phyloP scores from a whole-genome alignment of 2,888 invertebrate genomes.

The Phrixothrix hirtus region DNA sequence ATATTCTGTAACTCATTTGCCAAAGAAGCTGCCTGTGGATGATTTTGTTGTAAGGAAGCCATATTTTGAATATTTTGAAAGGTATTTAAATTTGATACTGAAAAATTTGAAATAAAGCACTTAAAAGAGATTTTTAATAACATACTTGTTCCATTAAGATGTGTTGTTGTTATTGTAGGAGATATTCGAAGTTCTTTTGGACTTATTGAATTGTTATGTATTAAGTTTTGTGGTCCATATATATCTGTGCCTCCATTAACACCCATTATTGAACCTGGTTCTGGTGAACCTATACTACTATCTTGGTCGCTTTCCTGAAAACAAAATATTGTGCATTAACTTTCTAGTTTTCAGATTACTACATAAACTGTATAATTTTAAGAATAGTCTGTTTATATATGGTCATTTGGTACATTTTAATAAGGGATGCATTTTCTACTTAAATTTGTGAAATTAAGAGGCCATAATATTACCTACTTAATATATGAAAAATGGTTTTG shows the following conservation, averaged over 20 bases:
- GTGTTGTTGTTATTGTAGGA: conserved; percentile 59
- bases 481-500: no score
- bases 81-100: conserved; percentile 75
- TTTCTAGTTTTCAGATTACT: not conserved
- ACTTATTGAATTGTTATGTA: conserved; percentile 35
- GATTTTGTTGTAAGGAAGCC: conserved; percentile 69
- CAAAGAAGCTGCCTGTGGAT: conserved; percentile 63
- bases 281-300: conserved; percentile 68
- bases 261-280: conserved; percentile 58
- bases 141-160: conserved; percentile 70
- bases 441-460: not conserved
- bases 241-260: conserved; percentile 52
- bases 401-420: not conserved
- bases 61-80: conserved; percentile 80
- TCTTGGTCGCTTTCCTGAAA: conserved; percentile 68
- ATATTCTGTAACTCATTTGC: conserved; percentile 68
- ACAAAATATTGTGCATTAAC: conserved; percentile 16
- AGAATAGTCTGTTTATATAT: not conserved
- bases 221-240: conserved; percentile 44
- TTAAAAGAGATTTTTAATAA: conserved; percentile 32
- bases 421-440: no score
- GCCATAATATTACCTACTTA: not conserved
- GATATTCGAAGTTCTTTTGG: conserved; percentile 44
- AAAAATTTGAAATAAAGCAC: conserved; percentile 33
- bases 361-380: no score